Evolutionary conservation across 2,888 invertebrate genomes (phyloP).

Genomic region (Himalopsyche kuldschensis): DNA sequence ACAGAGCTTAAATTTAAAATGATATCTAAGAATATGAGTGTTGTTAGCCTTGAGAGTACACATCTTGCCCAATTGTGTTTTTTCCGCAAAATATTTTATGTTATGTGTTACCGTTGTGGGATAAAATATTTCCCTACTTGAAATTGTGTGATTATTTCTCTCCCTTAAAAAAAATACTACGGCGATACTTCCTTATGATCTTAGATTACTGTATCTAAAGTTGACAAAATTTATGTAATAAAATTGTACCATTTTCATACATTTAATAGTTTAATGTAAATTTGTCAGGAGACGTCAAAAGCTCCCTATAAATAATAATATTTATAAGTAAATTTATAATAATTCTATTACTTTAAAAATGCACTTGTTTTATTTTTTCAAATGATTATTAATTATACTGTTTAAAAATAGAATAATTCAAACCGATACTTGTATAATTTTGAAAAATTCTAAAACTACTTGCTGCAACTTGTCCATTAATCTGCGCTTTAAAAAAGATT

Average conservation of each 20-base stretch:
- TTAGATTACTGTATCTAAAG: not conserved
- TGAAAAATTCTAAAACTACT: too few species aligned
- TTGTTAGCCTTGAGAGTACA: too few species aligned
- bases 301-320: not conserved
- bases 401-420: not conserved
- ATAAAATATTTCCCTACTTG: too few species aligned
- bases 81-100: not conserved
- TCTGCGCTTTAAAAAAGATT: too few species aligned
- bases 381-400: not conserved
- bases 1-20: too few species aligned
- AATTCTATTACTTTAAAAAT: not conserved
- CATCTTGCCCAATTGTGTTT: too few species aligned
- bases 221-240: not conserved
- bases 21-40: too few species aligned
- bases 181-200: not conserved
- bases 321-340: not conserved
- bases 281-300: not conserved
- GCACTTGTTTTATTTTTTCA: not conserved
- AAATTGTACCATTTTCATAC: slow-evolving; percentile 1
- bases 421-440: too few species aligned
- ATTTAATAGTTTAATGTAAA: not conserved
- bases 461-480: too few species aligned
- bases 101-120: not conserved
- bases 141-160: not conserved
- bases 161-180: not conserved